Evolutionary conservation across 2,113 vertebrate genomes (phyloP), one percentile per base, ranked within the genome.

Genomic region (Chaenocephalus aceratus): DNA sequence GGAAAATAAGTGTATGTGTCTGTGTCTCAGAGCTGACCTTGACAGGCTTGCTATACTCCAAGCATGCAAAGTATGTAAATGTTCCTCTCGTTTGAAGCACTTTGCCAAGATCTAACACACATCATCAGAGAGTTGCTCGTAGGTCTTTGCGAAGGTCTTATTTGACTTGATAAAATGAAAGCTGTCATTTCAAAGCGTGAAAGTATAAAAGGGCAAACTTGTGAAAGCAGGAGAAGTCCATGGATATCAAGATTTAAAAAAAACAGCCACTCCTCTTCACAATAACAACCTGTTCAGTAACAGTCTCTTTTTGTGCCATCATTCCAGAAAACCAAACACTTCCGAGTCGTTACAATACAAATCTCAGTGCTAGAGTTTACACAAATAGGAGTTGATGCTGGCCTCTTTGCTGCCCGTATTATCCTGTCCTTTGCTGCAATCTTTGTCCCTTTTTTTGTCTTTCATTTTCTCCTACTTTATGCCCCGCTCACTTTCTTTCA

Each of bases 241-340:
- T 67, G n/a, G 18, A 15, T 14, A 16, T 9, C 11, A 21, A 11
- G 14, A 52, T 44, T 61, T 12, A 14, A 48, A 14, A 56, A 80
- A 79, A 62, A 60, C 10, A 76, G 10, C 51, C 44, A 75, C 67
- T 68, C 41, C 23, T 59, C 59, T 52, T 68, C 10, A 71, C 13
- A 56, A 2, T 61, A 80, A 41, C 60, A 68, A 14, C 26, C 34
- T 21, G 23, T 51, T 74, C 62, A 73, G 45, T 36, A 6, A 16
- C 26, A 64, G 66, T 72, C 49, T 68, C 59, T 44, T 53, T 73
- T 30, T 21, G 10, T 6, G 53, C 6, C 3, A 30, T 78, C 53
- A 62, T 18, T 77, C 3, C 18, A 75, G 62, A 73, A 67, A 56
- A 53, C 21, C 11, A 1, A 51, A 26, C 21, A 21, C 41, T 18